Evolutionary conservation across 2,797 vertebrate genomes (phyloP).

Genomic region (Acrocephalus scirpaceus): DNA sequence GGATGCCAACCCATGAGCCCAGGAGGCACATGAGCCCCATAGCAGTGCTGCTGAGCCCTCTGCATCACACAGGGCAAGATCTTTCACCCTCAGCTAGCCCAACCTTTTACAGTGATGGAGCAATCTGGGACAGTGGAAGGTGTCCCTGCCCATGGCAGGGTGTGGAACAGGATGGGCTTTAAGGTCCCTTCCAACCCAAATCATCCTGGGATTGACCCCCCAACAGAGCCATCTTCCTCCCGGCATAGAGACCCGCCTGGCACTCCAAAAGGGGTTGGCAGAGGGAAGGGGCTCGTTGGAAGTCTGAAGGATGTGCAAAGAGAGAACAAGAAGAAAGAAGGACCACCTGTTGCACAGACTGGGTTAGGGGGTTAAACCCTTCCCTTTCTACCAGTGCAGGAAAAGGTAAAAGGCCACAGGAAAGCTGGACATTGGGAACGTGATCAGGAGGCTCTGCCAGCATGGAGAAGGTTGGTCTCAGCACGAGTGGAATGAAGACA

Average conservation of each 20-base stretch:
- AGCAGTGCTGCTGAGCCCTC: background rate
- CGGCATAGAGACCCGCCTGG: background rate
- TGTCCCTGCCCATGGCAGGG: background rate
- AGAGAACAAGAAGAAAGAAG: background rate
- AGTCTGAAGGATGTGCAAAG: background rate
- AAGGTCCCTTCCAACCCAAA: background rate
- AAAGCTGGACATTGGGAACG: background rate
- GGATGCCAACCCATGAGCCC: background rate
- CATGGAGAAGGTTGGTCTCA: background rate
- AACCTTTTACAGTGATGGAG: background rate
- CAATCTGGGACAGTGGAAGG: background rate
- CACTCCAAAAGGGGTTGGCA: rapidly evolving
- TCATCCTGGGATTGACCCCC: background rate
- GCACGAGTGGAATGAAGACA: rapidly evolving
- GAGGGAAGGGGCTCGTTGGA: background rate
- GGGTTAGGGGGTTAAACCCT: background rate
- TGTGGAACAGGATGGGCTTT: background rate
- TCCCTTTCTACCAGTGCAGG: background rate
- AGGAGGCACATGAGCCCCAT: background rate
- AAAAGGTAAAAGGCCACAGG: background rate
- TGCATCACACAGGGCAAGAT: background rate
- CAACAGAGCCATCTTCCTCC: background rate
- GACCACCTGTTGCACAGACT: background rate
- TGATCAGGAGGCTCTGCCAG: background rate
- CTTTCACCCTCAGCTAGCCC: background rate